Base-by-base conservation (phyloP, 64 coral and sea anemone genomes). In the Dendrophyllia cribrosa region DNA sequence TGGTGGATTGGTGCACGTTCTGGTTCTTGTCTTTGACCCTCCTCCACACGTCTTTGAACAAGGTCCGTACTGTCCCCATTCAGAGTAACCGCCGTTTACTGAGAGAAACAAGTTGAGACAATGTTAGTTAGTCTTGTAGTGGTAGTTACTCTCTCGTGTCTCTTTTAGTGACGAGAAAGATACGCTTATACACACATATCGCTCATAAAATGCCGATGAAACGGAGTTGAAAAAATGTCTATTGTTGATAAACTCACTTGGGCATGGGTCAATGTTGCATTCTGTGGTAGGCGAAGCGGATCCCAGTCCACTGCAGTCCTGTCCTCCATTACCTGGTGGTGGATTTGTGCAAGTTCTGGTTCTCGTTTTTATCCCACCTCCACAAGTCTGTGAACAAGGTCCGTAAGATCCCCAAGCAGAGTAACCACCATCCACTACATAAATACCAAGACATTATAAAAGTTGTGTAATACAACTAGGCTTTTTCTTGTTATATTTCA, bases 331-430 rank as follows among this genome's bases (percentile, higher is more conserved):
- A 83, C 25, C 43, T 43, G 79, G 79, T 7, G 79, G 13, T 62
- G 79, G 79, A 66, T 83, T 83, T n/a, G 79, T 83, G 20, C 79
- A 83, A 62, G 79, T 83, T 64, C 79, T 17, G 4, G 58, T 21
- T 14, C 58, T 53, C 44, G 7, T n/a, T 66, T 65, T 56, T 23
- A 8, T 19, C 43, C 79, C 79, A 13, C 58, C 63, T 44, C 79
- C 79, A 60, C 79, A 83, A 20, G 79, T 16, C 7, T 60, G 45
- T 17, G 79, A 64, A 83, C 79, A 83, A 15, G 43, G 4, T 3
- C 43, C 16, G 44, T 74, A 74, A 10, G 43, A 11, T 74, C 15
- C 71, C 71, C 71, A 74, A 14, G 11, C 43, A 46, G 71, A 74
- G 7, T 74, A 74, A 74, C 71, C 71, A 48, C 71, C 71, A 47